Base-by-base conservation (phyloP, 1,140 invertebrate species). In the Monomorium pharaonis region DNA sequence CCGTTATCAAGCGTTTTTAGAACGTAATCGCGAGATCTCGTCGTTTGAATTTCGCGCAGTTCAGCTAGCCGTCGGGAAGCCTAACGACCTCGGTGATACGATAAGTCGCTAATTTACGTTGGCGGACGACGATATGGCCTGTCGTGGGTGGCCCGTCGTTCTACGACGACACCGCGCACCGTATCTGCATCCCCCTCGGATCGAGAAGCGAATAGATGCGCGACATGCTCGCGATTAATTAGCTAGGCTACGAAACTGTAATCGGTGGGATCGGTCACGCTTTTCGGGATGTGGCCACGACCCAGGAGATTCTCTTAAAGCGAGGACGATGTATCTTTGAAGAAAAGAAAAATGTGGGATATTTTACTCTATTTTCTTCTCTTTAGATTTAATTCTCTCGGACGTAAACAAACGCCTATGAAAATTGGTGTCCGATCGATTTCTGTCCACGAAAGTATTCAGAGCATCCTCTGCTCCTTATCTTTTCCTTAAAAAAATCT, bases 101-200 rank as follows among this genome's bases (percentile, higher is more conserved):
- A 94, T 94, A 94, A 94, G 91, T 92, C 89, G 91, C 88, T 92
- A 94, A 94, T 94, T 94, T 93, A 92, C 91, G 92, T 94, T 93
- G 91, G 89, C 88, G n/a, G n/a, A n/a, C 76, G 77, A 86, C 81
- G 92, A 94, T 92, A 92, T 77, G 89, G 88, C 88, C 56, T 92
- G 92, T 92, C 92, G 92, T 92, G 93, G 93, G 91, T 94, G 93
- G 93, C 90, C 93, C 89, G 67, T 90, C 81, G 58, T 83, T 77
- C 87, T 84, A 85, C 75, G 74, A 78, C 81, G 81, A 60, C 76
- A 42, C 16, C 33, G 37, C 51, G 58, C 78, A 44, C 58, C 18
- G 12, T 63, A 63, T 18, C 18, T 42, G 54, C 63, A 54, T 70
- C 37, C 60, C 21, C 58, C 24, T 18, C 16, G 10, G 21, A n/a